Conservation (phyloP, 2,113 vertebrate genomes). For the Cololabis saira region DNA sequence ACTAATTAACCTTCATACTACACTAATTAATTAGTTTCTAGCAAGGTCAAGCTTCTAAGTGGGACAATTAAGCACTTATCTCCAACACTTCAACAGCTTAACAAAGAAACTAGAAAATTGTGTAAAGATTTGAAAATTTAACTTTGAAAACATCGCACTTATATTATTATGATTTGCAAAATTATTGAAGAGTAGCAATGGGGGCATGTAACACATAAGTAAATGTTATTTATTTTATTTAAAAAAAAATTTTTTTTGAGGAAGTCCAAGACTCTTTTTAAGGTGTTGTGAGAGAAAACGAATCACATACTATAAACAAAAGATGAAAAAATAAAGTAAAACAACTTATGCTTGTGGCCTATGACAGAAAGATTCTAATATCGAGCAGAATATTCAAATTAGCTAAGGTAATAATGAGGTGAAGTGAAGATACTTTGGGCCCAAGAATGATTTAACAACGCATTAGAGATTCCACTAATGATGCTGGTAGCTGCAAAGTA, state of each 20-base stretch:
- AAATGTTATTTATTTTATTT: too few species aligned
- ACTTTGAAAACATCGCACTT: constrained; percentile 2
- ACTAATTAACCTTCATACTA: constrained; percentile 85
- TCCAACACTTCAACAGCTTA: constrained; percentile 41
- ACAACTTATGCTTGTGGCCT: background rate
- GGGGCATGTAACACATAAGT: too few species aligned
- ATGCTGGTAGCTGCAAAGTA: constrained; percentile 53
- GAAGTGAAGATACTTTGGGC: constrained; percentile 41
- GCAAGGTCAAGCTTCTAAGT: constrained; percentile 83
- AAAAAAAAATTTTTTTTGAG: too few species aligned
- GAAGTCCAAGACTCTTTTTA: too few species aligned
- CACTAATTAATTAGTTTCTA: constrained; percentile 83
- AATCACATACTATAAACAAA: background rate
- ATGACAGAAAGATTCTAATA: constrained; percentile 5
- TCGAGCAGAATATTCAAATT: constrained; percentile 45
- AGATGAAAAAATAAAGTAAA: background rate
- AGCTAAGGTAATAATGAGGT: constrained; percentile 47
- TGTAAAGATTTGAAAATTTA: background rate
- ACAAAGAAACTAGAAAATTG: constrained; percentile 39
- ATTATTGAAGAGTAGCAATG: background rate
- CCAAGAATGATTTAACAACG: constrained; percentile 61
- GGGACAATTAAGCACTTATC: constrained; percentile 75
- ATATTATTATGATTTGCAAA: background rate
- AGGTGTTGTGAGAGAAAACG: background rate
- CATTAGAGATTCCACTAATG: constrained; percentile 67